These are phyloP conservation scores for Petrocephalus schoutedeni DNA, from an alignment of 2,797 vertebrate species.

Conservation along the genomic window DNA sequence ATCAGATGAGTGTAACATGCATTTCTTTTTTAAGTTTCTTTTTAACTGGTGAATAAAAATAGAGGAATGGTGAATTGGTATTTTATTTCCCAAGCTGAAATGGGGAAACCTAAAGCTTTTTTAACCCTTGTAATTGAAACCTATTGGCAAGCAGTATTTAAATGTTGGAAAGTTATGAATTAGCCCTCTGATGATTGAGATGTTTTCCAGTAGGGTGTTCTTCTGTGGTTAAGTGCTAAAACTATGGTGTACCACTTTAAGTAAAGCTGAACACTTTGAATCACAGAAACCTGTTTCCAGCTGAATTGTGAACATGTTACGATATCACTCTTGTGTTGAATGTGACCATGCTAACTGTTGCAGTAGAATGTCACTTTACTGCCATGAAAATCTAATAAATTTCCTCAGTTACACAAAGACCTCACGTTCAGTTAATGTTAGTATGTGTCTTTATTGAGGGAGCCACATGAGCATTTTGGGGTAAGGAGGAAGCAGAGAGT, in stretches of 20 bases:
- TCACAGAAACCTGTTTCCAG: background rate
- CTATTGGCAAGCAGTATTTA: background rate
- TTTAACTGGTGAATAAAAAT: conserved; percentile 31
- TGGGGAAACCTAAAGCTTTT: background rate
- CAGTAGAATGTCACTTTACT: conserved; percentile 14
- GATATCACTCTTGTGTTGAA: background rate
- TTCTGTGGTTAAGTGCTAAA: conserved; percentile 12
- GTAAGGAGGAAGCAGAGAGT: background rate
- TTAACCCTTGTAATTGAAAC: background rate
- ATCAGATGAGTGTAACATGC: background rate
- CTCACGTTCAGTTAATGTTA: background rate
- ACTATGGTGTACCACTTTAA: conserved; percentile 4
- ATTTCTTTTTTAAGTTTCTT: conserved; percentile 27
- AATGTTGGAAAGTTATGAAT: background rate
- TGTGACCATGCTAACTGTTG: conserved; percentile 13
- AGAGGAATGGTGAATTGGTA: conserved; percentile 19
- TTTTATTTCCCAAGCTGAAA: background rate
- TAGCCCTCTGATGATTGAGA: background rate
- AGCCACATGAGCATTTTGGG: too few relatives aligned
- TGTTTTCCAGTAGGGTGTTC: background rate
- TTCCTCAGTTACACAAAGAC: background rate
- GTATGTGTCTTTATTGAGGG: background rate
- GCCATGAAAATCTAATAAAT: conserved; percentile 16
- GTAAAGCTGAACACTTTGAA: conserved; percentile 1
- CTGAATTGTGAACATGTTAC: conserved; percentile 2